A percentile compares a stretch with the other conserved stretches of the same genome.
Conservation (phyloP, 2,797 vertebrate genomes). For the Scolopax bukidnonensis region DNA sequence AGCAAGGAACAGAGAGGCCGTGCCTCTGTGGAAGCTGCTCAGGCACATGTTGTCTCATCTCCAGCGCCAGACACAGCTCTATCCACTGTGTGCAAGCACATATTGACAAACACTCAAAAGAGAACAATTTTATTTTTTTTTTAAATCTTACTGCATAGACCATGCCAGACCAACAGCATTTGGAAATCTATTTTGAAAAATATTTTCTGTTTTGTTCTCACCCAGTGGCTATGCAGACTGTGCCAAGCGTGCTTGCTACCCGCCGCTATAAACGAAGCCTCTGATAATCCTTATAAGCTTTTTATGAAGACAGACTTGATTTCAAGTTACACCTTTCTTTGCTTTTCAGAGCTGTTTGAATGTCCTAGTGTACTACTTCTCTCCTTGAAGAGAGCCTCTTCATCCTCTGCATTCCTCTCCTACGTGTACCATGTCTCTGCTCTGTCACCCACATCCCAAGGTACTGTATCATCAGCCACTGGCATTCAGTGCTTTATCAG, state of each 20-base stretch:
- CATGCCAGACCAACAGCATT: not conserved
- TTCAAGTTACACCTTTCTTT: not conserved
- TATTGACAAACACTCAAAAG: not conserved
- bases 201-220: slow-evolving; percentile 25
- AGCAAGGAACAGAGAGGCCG: not conserved
- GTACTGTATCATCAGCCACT: not conserved
- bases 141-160: not conserved
- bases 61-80: slow-evolving; percentile 2
- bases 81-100: not conserved
- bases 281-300: not conserved
- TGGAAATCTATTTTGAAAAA: slow-evolving; percentile 30
- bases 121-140: not conserved
- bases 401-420: not conserved
- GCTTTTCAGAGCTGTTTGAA: not conserved
- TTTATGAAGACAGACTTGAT: not conserved
- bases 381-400: not conserved
- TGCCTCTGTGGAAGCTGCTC: not conserved
- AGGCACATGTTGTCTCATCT: not conserved
- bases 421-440: not conserved
- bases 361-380: not conserved
- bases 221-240: not conserved
- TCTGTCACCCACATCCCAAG: not conserved
- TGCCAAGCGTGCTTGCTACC: not conserved
- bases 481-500: not conserved
- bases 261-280: not conserved